Conservation (phyloP, 2,113 vertebrate species). For the Herpailurus yagouaroundi region DNA sequence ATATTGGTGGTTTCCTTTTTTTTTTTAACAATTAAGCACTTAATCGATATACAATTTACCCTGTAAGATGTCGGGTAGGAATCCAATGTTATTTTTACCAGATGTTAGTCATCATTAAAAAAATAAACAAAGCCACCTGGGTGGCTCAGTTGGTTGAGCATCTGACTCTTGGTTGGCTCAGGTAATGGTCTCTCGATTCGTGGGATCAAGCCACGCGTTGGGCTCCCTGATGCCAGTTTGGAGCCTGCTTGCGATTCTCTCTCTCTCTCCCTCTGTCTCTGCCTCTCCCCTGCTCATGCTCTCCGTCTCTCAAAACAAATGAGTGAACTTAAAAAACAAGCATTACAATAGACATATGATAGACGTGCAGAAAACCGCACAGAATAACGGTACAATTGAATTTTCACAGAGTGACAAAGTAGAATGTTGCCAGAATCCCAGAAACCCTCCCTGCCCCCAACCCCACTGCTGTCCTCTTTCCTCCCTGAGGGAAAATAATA, state of each 20-base stretch:
- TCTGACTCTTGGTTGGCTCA: too few species aligned
- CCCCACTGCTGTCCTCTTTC: not conserved
- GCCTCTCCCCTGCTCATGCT: too few species aligned
- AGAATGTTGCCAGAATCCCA: not conserved
- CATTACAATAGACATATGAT: not conserved
- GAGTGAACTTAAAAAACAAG: too few species aligned
- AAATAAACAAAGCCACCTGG: not conserved
- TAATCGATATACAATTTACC: not conserved
- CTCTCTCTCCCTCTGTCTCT: too few species aligned
- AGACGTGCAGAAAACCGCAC: not conserved
- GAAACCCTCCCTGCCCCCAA: not conserved
- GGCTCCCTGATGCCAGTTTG: too few species aligned
- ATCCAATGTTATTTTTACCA: not conserved
- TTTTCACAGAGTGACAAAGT: not conserved
- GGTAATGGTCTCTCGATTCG: too few species aligned
- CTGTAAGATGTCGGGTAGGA: not conserved
- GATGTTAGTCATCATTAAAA: not conserved
- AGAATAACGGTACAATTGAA: not conserved
- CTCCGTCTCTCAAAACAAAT: too few species aligned
- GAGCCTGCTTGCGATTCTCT: too few species aligned
- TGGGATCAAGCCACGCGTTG: too few species aligned
- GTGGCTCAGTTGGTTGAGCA: too few species aligned
- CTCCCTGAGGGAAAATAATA: too few species aligned
- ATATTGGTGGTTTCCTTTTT: not conserved
- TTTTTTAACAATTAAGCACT: not conserved